Base-by-base conservation (phyloP, 2,888 invertebrate genomes). In the Chrysina gloriosa region DNA sequence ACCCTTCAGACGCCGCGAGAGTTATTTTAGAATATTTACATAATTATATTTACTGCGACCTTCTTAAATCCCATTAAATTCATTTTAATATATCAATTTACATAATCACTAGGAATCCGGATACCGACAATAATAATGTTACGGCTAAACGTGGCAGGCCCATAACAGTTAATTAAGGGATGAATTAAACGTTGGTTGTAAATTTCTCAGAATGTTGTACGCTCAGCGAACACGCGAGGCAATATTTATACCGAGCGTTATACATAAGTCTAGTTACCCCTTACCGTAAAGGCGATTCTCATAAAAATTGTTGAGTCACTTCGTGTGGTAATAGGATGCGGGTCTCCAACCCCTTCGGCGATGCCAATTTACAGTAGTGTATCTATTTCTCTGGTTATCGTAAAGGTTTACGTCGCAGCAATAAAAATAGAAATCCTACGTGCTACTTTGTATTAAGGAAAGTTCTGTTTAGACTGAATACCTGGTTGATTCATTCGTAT, bases 101-200 rank as follows among this genome's bases (percentile, higher is more conserved):
- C 52, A 52, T 52, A 52, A 52, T 52, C 21, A 19, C 52, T 16
- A 21, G 21, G 52, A 52, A 52, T 52, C 52, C 52, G 52, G 52
- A 52, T 31, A 52, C 52, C 31, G 31, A 52, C 52, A 52, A 34
- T 52, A 52, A 52, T 52, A 52, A 31, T 9, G 31, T 52, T 52
- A 52, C 52, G 52, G 45, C 31, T 31, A 29, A 52, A 52, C 31
- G 52, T 52, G 31, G 31, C 52, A 16, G 29, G 27, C 58, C 58
- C 36, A 39, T 58, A 58, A 58, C 58, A 58, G 58, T 58, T 58
- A 58, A 58, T 58, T 58, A 58, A 58, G 58, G 50, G 58, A 58
- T 39, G 58, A 58, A 58, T 58, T 58, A 31, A 58, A 58, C 42
- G 58, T 58, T 39, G 39, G 27, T 36, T 58, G 39, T 58, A 58